These are phyloP conservation scores for Drosophila auraria DNA, from an alignment of 1,140 invertebrate species.

Conservation along the genomic window DNA sequence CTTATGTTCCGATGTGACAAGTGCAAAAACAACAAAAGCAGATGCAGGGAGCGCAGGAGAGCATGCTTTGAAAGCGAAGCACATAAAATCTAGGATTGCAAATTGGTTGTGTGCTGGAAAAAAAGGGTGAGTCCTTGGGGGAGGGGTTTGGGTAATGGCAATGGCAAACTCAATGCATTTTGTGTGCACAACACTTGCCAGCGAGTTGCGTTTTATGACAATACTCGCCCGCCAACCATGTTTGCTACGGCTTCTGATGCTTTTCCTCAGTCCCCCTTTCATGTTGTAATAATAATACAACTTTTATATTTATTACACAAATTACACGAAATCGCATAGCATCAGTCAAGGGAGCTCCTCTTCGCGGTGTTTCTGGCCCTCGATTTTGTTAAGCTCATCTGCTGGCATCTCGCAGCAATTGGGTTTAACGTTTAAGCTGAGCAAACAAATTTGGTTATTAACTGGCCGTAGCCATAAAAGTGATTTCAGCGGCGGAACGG, in stretches of 20 bases:
- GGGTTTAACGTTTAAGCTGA: constrained; percentile 50
- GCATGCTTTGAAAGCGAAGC: constrained; percentile 9
- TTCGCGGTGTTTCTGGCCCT: not conserved
- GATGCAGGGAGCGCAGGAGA: constrained; percentile 18
- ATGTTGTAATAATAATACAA: constrained; percentile 37
- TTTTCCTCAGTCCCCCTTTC: not conserved
- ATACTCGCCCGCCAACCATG: not conserved
- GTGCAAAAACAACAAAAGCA: constrained; percentile 22
- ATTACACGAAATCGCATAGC: constrained; percentile 44
- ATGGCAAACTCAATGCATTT: constrained; percentile 32
- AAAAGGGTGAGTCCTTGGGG: constrained; percentile 9
- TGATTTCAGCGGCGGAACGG: constrained; percentile 1
- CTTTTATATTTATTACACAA: constrained; percentile 51
- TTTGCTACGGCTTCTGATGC: not conserved
- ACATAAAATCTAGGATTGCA: constrained; percentile 46
- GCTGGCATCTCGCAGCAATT: constrained; percentile 12
- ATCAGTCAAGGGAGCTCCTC: constrained; percentile 25
- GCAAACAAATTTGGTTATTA: constrained; percentile 79
- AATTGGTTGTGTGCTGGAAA: constrained; percentile 35
- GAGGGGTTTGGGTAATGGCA: constrained; percentile 21
- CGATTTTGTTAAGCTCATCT: constrained; percentile 33
- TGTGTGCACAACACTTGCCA: constrained; percentile 51
- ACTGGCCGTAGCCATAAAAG: constrained; percentile 61
- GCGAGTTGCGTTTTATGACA: constrained; percentile 9
- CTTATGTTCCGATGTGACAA: constrained; percentile 48